A percentile compares a stretch with the other conserved stretches of the same genome.
These are phyloP conservation scores for Dendrolimus pini DNA, from an alignment of 2,888 invertebrate species.

Conservation along the genomic window DNA sequence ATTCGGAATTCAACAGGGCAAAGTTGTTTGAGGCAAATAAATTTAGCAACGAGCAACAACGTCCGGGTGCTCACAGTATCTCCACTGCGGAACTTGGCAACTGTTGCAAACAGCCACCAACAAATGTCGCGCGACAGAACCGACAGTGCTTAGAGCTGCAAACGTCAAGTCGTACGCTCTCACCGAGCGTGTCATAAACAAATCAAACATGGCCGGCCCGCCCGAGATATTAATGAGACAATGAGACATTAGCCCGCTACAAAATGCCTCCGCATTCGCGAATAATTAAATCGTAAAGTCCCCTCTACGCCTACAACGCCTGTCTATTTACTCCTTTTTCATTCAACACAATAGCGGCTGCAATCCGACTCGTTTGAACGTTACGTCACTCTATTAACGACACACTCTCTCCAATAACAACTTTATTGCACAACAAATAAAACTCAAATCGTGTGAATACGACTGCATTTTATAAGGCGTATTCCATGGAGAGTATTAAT, in stretches of 20 bases:
- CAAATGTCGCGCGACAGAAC: conserved; percentile 4
- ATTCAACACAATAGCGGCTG: conserved; percentile 75
- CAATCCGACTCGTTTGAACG: conserved; percentile 54
- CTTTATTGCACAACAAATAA: conserved; percentile 21
- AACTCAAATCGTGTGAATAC: conserved; percentile 18
- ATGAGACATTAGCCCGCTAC: conserved; percentile 76
- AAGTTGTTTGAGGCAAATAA: not conserved
- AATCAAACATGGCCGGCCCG: conserved; percentile 74
- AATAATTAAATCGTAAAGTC: conserved; percentile 78
- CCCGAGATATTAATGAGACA: conserved; percentile 75
- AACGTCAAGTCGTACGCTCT: conserved; percentile 36
- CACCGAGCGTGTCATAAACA: conserved; percentile 71
- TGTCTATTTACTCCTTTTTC: conserved; percentile 76
- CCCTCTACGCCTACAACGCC: conserved; percentile 71
- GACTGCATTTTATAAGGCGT: conserved; percentile 54
- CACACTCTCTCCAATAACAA: conserved; percentile 18
- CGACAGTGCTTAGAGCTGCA: not conserved
- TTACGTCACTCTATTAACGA: conserved; percentile 45
- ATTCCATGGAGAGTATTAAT: conserved; percentile 67
- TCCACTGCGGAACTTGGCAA: conserved; percentile 25
- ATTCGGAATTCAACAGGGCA: not conserved
- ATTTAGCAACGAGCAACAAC: conserved; percentile 4
- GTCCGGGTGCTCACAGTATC: conserved; percentile 15
- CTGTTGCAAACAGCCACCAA: conserved; percentile 3
- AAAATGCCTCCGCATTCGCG: conserved; percentile 77